These are phyloP conservation scores for Lasioglossum marginatum DNA, from an alignment of 2,888 invertebrate genomes.

Conservation along the genomic window DNA sequence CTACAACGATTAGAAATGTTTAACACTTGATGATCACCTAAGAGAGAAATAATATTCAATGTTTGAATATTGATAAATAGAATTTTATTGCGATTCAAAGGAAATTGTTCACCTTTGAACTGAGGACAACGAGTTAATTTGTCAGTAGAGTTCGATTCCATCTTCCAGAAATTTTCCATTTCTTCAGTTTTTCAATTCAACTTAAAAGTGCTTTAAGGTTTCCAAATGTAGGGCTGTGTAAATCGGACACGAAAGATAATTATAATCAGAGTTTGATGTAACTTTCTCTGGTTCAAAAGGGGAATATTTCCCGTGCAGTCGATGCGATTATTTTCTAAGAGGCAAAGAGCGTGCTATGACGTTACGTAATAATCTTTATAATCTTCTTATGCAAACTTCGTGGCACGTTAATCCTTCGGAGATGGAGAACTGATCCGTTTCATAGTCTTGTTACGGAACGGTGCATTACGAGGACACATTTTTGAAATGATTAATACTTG, in stretches of 20 bases:
- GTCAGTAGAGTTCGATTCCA: too few species aligned
- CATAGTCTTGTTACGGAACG: background rate
- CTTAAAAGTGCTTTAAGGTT: too few species aligned
- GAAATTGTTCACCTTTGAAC: too few species aligned
- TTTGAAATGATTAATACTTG: background rate
- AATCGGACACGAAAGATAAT: background rate
- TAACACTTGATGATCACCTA: background rate
- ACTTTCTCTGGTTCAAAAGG: background rate
- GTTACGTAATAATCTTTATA: background rate
- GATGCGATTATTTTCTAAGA: background rate
- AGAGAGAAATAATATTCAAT: too few species aligned
- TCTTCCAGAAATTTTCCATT: too few species aligned
- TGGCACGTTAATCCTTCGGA: background rate
- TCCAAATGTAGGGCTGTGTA: background rate
- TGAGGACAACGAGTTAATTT: too few species aligned
- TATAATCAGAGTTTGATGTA: background rate
- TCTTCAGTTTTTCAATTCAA: too few species aligned
- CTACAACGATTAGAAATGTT: background rate
- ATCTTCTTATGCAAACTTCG: constrained; percentile 6
- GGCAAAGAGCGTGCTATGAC: background rate
- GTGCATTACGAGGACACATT: background rate
- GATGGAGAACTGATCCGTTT: background rate
- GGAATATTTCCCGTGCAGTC: background rate
- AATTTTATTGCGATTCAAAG: too few species aligned
- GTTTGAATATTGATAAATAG: too few species aligned